A percentile compares a stretch with the other conserved stretches of the same genome.
Conservation (phyloP, 1,140 invertebrate genomes). For the Stenopsyche tienmushanensis region DNA sequence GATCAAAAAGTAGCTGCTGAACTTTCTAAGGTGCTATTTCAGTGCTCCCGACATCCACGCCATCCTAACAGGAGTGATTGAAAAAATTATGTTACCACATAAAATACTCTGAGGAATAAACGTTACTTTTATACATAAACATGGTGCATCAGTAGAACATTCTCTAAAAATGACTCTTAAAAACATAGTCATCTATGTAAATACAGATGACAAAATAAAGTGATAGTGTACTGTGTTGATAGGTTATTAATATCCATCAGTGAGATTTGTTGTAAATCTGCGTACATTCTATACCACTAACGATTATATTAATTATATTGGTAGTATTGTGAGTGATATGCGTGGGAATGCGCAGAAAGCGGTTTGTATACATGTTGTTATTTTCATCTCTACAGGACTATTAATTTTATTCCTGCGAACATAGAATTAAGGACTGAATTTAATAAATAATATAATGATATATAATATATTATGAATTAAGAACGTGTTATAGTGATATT, state of each 20-base stretch:
- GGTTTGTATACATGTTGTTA: constrained; percentile 25
- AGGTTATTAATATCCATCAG: constrained; percentile 35
- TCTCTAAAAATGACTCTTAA: constrained; percentile 7
- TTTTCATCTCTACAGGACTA: constrained; percentile 28
- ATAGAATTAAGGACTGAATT: constrained; percentile 38
- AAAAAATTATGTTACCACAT: constrained; percentile 23
- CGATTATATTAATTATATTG: constrained; percentile 21
- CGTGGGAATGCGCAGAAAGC: constrained; percentile 17
- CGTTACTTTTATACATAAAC: constrained; percentile 5
- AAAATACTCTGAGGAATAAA: constrained; percentile 23
- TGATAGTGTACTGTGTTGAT: constrained; percentile 28
- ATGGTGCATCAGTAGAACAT: constrained; percentile 23
- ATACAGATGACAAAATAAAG: constrained; percentile 7
- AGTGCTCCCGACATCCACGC: constrained; percentile 64
- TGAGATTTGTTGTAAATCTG: constrained; percentile 33
- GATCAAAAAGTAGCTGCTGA: constrained; percentile 93
- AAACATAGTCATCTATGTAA: constrained; percentile 19
- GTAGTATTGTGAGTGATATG: constrained; percentile 28
- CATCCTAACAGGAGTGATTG: constrained; percentile 35
- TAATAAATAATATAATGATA: constrained; percentile 40
- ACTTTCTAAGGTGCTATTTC: constrained; percentile 87
- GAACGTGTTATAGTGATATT: constrained; percentile 43
- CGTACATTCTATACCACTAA: constrained; percentile 27
- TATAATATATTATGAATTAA: constrained; percentile 40
- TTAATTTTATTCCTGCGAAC: constrained; percentile 35